Base-by-base conservation (phyloP, 2,113 vertebrate species). In the Nothocercus julius region DNA sequence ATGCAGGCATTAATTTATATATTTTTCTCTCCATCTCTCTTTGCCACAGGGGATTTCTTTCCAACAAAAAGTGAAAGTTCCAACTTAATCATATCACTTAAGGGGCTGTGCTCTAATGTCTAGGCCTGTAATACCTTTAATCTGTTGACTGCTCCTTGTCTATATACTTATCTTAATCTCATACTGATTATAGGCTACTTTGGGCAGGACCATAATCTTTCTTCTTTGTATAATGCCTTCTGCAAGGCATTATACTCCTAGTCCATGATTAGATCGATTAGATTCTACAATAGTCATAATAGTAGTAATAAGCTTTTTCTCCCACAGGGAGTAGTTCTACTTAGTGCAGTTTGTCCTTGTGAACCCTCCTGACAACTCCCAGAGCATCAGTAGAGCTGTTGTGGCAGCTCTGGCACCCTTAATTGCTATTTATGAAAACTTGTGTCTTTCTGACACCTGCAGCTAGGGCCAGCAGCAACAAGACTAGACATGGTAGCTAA, bases 391-490 rank as follows among this genome's bases (percentile, higher is more conserved):
- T 82, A 56, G 79, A 95, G 90, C 85, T 94, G 74, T 36, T 74
- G 61, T 86, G 90, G 93, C 84, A 91, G 89, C 32, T 95, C 59
- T 64, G 84, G 64, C 45, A 76, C 45, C 77, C 69, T 93, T 97
- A 94, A 95, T 83, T 96, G 92, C 82, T 89, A 59, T 91, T 97
- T 96, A 85, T 54, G 94, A 87, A 95, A 92, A 56, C 70, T 81
- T 96, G 93, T 90, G 97, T n/a, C 67, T 97, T 93, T 93, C 64
- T 94, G 93, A 90, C 51, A 68, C 87, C 86, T 92, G 79, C 79
- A 93, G 85, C 87, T 90, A 87, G 90, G 62, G 44, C 93, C 77
- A 96, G 68, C 70, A 90, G 80, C 63, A 84, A 66, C 73, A 40
- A 67, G 54, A 91, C 83, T 96, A 84, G 97, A 93, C 40, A 75